Base-by-base conservation (phyloP, 2,113 vertebrate species). In the Podocnemis expansa region DNA sequence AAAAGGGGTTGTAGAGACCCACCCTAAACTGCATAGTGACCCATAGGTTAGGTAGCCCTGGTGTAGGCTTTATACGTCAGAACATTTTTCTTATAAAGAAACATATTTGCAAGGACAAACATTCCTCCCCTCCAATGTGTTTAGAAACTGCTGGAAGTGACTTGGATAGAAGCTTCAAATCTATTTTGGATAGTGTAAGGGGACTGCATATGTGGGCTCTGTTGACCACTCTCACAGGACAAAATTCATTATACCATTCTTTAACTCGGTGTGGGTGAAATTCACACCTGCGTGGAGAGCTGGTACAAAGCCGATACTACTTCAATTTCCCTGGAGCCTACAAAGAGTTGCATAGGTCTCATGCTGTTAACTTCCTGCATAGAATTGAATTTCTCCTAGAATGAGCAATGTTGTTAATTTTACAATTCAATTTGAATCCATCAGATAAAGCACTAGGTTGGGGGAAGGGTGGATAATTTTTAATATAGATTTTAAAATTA, bases 221-320 rank as follows among this genome's bases (percentile, higher is more conserved):
- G 22, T 12, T 45, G 41, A 76, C 43, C 43, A 41, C 24, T 21
- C 16, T 70, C 17, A 70, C 2, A 38, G 63, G 63, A 22, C 31
- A 38, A 38, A 70, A 70, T 38, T n/a, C 34, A 67, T n/a, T 38
- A n/a, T n/a, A 85, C 31, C 22, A 41, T 11, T 54, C 14, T 87
- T 79, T 55, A 76, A 91, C 56, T 90, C 67, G 75, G 29, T 91
- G 78, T 63, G 85, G 29, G 47, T 79, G 60, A 81, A 73, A 80
- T 91, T 92, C 91, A 22, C 58, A 84, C 49, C 78, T 89, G 4
- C 84, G 80, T n/a, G 85, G 56, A 89, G 88, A 51, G 63, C n/a
- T 85, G 3, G 27, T 76, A 1, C 70, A 84, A 89, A 91, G 41
- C 84, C 87, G 79, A 5, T 43, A 17, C 34, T 52, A 24, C 52